A percentile compares a stretch with the other conserved stretches of the same genome.
Conservation (phyloP, 23 tunicate species). For the Ascidia mentula region DNA sequence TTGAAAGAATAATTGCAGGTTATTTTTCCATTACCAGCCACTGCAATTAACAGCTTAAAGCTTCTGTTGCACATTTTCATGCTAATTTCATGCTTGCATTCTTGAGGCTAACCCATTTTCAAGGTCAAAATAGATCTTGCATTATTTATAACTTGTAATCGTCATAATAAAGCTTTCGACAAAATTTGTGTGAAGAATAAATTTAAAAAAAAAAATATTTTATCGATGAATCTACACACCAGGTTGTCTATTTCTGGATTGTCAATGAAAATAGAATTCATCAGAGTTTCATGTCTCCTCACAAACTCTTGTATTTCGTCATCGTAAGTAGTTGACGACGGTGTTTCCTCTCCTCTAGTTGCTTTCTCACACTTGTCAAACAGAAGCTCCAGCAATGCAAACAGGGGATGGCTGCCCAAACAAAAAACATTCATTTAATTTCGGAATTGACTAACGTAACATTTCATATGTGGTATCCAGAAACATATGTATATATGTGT, state of each 20-base stretch:
- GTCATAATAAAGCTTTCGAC: neutral
- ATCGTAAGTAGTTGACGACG: slow-evolving; percentile 70
- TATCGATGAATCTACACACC: too few species aligned
- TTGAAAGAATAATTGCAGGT: neutral
- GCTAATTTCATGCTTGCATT: too few species aligned
- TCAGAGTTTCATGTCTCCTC: slow-evolving; percentile 45
- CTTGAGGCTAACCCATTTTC: too few species aligned
- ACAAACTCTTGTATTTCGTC: slow-evolving; percentile 94
- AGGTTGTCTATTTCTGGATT: slow-evolving; percentile 92
- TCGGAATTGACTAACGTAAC: too few species aligned
- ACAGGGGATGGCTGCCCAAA: slow-evolving; percentile 87
- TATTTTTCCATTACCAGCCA: neutral
- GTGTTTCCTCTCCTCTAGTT: slow-evolving; percentile 87
- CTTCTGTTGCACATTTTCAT: too few species aligned
- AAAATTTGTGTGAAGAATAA: neutral
- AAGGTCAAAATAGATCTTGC: too few species aligned
- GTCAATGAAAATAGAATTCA: slow-evolving; percentile 73
- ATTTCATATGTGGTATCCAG: too few species aligned
- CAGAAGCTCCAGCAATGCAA: slow-evolving; percentile 79
- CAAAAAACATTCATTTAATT: neutral
- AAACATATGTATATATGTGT: too few species aligned
- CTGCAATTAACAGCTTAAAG: neutral
- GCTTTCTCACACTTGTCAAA: slow-evolving; percentile 98
- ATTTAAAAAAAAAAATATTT: too few species aligned
- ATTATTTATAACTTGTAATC: too few species aligned